A percentile compares a stretch with the other conserved stretches of the same genome.
Conservation (phyloP, 1,140 invertebrate genomes). For the Melitaea cinxia region DNA sequence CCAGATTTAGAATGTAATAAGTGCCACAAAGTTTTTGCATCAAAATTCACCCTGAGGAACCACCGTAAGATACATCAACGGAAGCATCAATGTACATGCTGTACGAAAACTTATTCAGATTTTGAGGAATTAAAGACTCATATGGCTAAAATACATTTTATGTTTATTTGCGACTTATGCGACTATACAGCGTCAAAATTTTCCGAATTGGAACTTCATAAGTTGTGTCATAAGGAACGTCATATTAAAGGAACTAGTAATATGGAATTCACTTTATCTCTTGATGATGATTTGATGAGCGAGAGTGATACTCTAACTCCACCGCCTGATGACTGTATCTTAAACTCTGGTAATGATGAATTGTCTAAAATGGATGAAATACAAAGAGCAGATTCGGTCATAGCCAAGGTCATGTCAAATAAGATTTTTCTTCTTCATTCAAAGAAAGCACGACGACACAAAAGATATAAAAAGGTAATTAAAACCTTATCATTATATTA, state of each 20-base stretch:
- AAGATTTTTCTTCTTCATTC: conserved; percentile 54
- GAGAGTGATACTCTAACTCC: conserved; percentile 16
- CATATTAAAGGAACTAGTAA: conserved; percentile 34
- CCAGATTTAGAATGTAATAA: conserved; percentile 72
- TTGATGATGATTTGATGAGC: conserved; percentile 24
- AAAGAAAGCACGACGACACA: conserved; percentile 44
- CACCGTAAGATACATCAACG: conserved; percentile 82
- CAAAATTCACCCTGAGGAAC: conserved; percentile 68
- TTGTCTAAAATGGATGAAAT: conserved; percentile 30
- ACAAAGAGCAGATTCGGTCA: conserved; percentile 54
- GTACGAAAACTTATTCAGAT: conserved; percentile 55
- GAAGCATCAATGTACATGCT: conserved; percentile 79
- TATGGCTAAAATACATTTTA: conserved; percentile 54
- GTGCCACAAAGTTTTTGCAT: conserved; percentile 76
- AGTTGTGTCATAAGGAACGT: conserved; percentile 33
- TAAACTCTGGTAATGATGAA: conserved; percentile 27
- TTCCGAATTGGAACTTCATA: conserved; percentile 46
- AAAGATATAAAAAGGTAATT: conserved; percentile 60
- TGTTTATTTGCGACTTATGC: conserved; percentile 61
- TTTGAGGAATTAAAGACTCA: conserved; percentile 54
- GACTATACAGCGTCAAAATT: conserved; percentile 46
- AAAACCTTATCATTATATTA: conserved; percentile 12
- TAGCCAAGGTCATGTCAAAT: conserved; percentile 63
- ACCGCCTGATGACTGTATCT: conserved; percentile 2
- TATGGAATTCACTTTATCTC: conserved; percentile 27